Conservation (phyloP, 2,888 invertebrate species). For the Hypomecis atomaria region DNA sequence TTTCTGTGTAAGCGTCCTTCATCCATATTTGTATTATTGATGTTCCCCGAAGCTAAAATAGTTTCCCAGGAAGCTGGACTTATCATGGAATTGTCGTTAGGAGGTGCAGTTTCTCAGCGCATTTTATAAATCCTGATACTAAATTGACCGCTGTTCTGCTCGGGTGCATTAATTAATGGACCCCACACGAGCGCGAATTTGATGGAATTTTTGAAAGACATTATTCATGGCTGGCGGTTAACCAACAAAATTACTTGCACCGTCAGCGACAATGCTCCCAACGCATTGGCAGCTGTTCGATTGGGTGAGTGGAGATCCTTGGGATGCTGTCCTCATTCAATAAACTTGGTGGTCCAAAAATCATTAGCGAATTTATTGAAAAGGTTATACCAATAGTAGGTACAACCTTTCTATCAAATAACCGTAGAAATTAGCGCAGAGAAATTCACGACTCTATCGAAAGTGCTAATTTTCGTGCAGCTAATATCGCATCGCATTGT, state of each 20-base stretch:
- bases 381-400: not conserved
- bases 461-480: not conserved
- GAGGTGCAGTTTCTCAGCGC: not conserved
- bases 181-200: constrained; percentile 2
- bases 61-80: not conserved
- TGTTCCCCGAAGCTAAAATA: not conserved
- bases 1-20: not conserved
- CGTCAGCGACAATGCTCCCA: constrained; percentile 6
- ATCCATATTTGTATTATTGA: not conserved
- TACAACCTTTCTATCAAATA: not conserved
- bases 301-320: not conserved
- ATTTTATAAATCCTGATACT: not conserved
- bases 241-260: constrained; percentile 1
- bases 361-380: not conserved
- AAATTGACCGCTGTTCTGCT: not conserved
- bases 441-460: not conserved
- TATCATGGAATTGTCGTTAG: not conserved
- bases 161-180: not conserved
- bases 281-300: constrained; percentile 2
- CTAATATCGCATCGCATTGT: not conserved
- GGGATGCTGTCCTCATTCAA: not conserved
- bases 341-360: not conserved
- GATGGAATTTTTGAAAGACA: not conserved
- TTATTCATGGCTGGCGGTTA: not conserved
- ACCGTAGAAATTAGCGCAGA: constrained; percentile 1